Evolutionary conservation across 2,888 invertebrate species (phyloP), one percentile per base, ranked within the genome.

Genomic region (Dromius quadrimaculatus): DNA sequence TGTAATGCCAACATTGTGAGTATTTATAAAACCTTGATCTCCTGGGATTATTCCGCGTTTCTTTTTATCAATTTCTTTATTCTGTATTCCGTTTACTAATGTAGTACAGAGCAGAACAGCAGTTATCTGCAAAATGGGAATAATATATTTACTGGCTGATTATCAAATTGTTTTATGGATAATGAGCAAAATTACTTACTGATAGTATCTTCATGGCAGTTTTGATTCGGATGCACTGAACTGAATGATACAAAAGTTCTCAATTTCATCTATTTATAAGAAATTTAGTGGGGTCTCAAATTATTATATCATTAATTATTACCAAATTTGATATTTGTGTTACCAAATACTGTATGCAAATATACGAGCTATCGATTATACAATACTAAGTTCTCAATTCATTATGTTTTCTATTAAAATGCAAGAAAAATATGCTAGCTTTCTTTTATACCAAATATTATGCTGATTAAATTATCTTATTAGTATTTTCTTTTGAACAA

Each of bases 1-100:
- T 3, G 23, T 28, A 9, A 54, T 54, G 1, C 41, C 41, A 32
- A 11, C 4, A 19, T n/a, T 41, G 28, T 66, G 66, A 4, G 54
- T 57, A 28, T 66, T 57, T 1, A 66, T 2, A 11, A 34, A 2
- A 3, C 54, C 54, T 22, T 66, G 50, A 20, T 38, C 41, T 1
- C 38, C 38, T 3, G 23, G 5, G 4, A 66, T 47, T 8, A 66
- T 22, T 9, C 66, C 66, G 13, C 66, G 54, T 57, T 66, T 66
- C 17, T 38, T 50, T 38, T 54, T 57, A n/a, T 57, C 50, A 9
- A 22, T 3, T 17, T 66, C 66, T 57, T 59, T 59, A 19, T 59
- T 59, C 36, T 38, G 41, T 41, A 38, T 57, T 15, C 54, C 54
- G 11, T 66, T 20, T 13, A 38, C 28, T 54, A 23, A 2, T 4